Evolutionary conservation across 2,797 vertebrate species (phyloP).

Genomic region (Thalassophryne amazonica): DNA sequence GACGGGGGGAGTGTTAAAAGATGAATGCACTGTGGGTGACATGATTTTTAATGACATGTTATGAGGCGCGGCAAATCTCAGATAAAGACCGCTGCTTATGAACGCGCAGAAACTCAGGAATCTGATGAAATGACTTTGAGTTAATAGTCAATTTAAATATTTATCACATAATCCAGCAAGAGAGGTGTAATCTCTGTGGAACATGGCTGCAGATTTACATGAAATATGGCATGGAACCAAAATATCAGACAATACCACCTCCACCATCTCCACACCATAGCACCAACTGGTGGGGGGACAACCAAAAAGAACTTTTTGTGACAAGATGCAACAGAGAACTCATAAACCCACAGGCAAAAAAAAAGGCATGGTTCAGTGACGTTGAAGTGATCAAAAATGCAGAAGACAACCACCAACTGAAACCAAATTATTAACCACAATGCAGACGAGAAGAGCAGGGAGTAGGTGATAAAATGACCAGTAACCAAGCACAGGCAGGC

Average conservation of each 20-base stretch:
- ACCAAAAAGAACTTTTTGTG: conserved; percentile 40
- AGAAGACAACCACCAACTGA: conserved; percentile 53
- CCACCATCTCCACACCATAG: conserved; percentile 47
- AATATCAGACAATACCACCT: conserved; percentile 15
- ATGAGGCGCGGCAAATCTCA: conserved; percentile 23
- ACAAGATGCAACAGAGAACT: conserved; percentile 29
- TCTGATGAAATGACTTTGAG: conserved; percentile 12
- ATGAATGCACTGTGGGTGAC: conserved; percentile 44
- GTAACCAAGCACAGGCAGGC: conserved; percentile 80
- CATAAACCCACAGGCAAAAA: conserved; percentile 27
- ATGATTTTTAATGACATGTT: conserved; percentile 16
- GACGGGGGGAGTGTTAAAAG: neutral
- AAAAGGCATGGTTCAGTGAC: conserved; percentile 53
- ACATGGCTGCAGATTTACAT: neutral
- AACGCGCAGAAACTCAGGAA: conserved; percentile 9
- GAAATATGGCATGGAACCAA: neutral
- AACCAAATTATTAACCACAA: conserved; percentile 61
- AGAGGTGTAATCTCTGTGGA: neutral
- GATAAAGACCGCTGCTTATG: conserved; percentile 16
- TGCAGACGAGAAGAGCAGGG: conserved; percentile 67
- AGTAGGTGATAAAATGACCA: conserved; percentile 67
- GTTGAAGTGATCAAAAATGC: conserved; percentile 65
- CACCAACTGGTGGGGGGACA: conserved; percentile 45
- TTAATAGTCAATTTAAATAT: neutral
- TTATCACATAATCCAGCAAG: neutral